Evolutionary conservation across 2,113 vertebrate genomes (phyloP).

Genomic region (Tretioscincus oriximinensis): DNA sequence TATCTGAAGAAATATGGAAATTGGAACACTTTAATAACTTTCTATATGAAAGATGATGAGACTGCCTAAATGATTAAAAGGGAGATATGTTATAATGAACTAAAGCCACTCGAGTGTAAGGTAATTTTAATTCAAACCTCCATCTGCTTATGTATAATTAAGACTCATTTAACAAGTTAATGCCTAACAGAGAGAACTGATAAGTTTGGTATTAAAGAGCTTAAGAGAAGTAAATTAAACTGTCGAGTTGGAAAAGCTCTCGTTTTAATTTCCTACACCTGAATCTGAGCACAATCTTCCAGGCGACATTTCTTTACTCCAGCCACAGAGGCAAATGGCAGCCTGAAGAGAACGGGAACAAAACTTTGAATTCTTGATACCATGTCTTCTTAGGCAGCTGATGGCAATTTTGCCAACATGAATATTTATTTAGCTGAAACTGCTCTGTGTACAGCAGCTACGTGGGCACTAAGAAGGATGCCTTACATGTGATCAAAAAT

Average conservation of each 20-base stretch:
- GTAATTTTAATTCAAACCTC: slow-evolving; percentile 94
- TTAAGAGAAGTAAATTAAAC: slow-evolving; percentile 81
- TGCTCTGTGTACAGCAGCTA: slow-evolving; percentile 50
- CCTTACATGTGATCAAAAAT: slow-evolving; percentile 65
- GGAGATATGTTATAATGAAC: slow-evolving; percentile 91
- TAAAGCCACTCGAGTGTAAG: slow-evolving; percentile 87
- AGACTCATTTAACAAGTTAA: slow-evolving; percentile 90
- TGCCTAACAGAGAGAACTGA: slow-evolving; percentile 81
- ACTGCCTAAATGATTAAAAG: slow-evolving; percentile 89
- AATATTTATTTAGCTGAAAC: slow-evolving; percentile 71
- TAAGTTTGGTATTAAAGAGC: slow-evolving; percentile 79
- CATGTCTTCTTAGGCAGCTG: slow-evolving; percentile 44
- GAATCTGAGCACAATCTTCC: slow-evolving; percentile 65
- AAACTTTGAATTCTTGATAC: slow-evolving; percentile 68
- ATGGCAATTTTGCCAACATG: slow-evolving; percentile 65
- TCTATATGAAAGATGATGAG: slow-evolving; percentile 82
- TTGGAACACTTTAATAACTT: slow-evolving; percentile 82
- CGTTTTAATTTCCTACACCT: slow-evolving; percentile 74
- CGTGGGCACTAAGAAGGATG: slow-evolving; percentile 53
- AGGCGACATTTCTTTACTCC: slow-evolving; percentile 62
- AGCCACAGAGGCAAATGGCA: slow-evolving; percentile 44
- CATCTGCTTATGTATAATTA: slow-evolving; percentile 90
- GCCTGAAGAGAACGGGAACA: slow-evolving; percentile 10
- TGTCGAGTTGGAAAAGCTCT: slow-evolving; percentile 74
- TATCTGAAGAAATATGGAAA: slow-evolving; percentile 84